Evolutionary conservation across 92 coral and sea anemone species (phyloP).

Genomic region (Epizoanthus illoricatus): DNA sequence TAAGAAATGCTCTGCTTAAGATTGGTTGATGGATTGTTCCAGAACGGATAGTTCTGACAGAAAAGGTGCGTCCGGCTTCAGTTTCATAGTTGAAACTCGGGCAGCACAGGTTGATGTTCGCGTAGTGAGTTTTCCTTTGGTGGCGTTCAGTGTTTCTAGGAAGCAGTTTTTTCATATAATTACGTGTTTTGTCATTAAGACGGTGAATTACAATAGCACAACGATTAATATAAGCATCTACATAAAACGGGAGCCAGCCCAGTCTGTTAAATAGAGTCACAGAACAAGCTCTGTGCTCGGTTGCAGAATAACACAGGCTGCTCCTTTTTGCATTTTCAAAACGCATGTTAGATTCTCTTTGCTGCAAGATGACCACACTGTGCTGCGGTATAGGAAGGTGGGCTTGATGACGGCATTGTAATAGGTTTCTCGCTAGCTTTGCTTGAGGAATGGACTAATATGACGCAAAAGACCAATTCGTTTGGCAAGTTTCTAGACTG

Average conservation of each 20-base stretch:
- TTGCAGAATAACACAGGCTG: conserved; percentile 18
- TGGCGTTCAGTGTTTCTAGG: too few species aligned
- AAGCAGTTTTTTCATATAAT: too few species aligned
- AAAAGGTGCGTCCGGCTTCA: too few species aligned
- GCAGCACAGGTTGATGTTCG: too few species aligned
- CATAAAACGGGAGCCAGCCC: conserved; percentile 18
- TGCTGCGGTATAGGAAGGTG: conserved; percentile 15
- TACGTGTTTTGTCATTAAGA: too few species aligned
- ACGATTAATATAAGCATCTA: conserved; percentile 26
- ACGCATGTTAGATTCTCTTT: conserved; percentile 3
- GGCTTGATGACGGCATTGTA: conserved; percentile 17
- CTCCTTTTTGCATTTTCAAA: not conserved
- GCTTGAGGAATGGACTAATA: conserved; percentile 3
- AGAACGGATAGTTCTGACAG: too few species aligned
- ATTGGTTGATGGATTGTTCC: too few species aligned
- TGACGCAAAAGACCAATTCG: conserved; percentile 22
- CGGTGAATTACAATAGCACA: not conserved
- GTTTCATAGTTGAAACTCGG: too few species aligned
- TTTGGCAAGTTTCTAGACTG: too few species aligned
- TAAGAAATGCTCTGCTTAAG: too few species aligned
- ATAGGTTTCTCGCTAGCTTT: not conserved
- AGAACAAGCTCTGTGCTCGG: conserved; percentile 35
- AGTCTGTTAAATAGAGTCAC: conserved; percentile 27
- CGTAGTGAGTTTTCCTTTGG: too few species aligned
- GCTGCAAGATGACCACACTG: conserved; percentile 9